Base-by-base conservation (phyloP, 2,113 vertebrate genomes). In the Aix galericulata region DNA sequence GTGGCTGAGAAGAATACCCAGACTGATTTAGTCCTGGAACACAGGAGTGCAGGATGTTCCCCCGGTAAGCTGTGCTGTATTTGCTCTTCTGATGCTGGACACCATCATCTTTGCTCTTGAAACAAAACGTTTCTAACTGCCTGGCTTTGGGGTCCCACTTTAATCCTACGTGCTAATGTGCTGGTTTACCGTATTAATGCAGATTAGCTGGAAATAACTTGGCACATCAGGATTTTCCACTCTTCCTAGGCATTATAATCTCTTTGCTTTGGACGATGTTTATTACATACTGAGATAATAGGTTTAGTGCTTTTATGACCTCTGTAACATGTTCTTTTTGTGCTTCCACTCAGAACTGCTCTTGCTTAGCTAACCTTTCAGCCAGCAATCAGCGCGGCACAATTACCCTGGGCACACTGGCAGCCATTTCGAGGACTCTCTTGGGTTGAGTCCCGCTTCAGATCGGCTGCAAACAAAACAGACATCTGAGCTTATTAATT, bases 171-270 rank as follows among this genome's bases (percentile, higher is more conserved):
- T 90, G 76, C 83, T 94, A 95, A 85, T 93, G 59, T 95, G 67
- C 75, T 66, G 56, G 67, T 96, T 95, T 88, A 64, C 32, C 0
- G 3, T 75, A 38, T 94, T 96, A 95, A 95, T 34, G 56, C 50
- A 79, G 94, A 96, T 96, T 95, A 95, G 31, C 68, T 85, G 73
- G 86, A 96, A 95, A 88, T 82, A 69, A 58, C 31, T 78, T 95
- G 85, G 83, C 91, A 93, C 31, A 3, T 88, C 86, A 91, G 77
- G 53, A 96, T 94, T 89, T 95, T 92, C 91, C 88, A 72, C 73
- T 91, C 71, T 91, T 95, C 77, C 69, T 63, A 81, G 0, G 10
- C 68, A 73, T 84, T 74, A 50, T 93, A 91, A 94, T 96, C 67
- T 88, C 94, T 95, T 91, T 94, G 84, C 89, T 94, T 89, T 96